Evolutionary conservation across 2,888 invertebrate genomes (phyloP), one percentile per base, ranked within the genome.

Genomic region (Helleia helle): DNA sequence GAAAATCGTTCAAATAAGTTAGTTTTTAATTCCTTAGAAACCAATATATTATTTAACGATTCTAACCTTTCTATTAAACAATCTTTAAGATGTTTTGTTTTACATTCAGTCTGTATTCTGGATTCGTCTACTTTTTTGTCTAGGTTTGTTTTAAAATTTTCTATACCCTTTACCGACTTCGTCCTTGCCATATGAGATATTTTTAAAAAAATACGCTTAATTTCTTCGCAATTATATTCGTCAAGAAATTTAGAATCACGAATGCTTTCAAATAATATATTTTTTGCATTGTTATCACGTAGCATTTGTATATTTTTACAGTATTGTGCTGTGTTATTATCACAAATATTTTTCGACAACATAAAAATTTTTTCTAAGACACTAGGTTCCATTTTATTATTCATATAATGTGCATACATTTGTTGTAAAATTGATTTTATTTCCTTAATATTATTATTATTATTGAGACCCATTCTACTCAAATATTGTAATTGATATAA

Each of bases 131-230:
- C n/a, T n/a, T 31, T 18, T 31, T 18, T 17, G 7, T 31, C 17
- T 12, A 12, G 34, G 34, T 8, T 34, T 12, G 22, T 34, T 34
- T 34, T 34, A 9, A 34, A 22, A 11, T 18, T 18, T 18, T 34
- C 34, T n/a, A 34, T 8, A 3, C 34, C 34, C 8, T 34, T 34
- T 1, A 34, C 18, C 34, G 18, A 22, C 7, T 22, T 17, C 1
- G 34, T 12, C 4, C 8, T 9, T 34, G 34, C 7, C 18, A 8
- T 12, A 12, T 34, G 15, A 12, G 8, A n/a, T 12, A 34, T 34
- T 34, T 34, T 34, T 6, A 18, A 12, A 12, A 34, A 22, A 2
- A 34, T 11, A 11, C 11, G 2, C 15, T 34, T 12, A 11, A 34
- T 34, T 34, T 22, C 34, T 11, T 34, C 34, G 22, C 12, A 34